phyloP scores from a whole-genome alignment of 2,797 vertebrate genomes.

The Choloepus didactylus region DNA sequence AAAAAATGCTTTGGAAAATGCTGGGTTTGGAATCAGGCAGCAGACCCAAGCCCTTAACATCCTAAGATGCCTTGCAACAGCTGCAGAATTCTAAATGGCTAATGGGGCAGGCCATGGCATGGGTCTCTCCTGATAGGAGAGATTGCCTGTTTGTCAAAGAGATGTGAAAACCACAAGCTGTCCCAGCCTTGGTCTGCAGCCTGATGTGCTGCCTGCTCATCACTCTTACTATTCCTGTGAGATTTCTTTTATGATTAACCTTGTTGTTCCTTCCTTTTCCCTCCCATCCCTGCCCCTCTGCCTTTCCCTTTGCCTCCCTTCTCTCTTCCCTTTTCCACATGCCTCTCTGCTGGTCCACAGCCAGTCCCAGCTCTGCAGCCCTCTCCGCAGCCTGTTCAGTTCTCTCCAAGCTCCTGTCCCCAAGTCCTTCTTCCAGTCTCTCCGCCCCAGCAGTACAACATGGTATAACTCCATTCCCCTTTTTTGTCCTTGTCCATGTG shows the following conservation, averaged over 20 bases:
- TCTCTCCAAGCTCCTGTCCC: constrained; percentile 98
- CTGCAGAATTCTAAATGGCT: constrained; percentile 18
- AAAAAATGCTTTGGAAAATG: constrained; percentile 43
- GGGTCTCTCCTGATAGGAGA: not conserved
- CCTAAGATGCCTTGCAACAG: constrained; percentile 12
- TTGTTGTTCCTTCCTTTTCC: constrained; percentile 83
- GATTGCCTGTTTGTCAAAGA: constrained; percentile 1
- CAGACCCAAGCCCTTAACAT: constrained; percentile 12
- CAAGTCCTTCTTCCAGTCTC: constrained; percentile 99
- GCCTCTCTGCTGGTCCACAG: constrained; percentile 89
- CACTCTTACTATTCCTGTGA: constrained; percentile 37
- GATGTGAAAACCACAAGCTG: not conserved
- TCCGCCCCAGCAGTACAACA: constrained; percentile 99
- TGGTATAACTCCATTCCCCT: constrained; percentile 92
- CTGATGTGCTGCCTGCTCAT: not conserved
- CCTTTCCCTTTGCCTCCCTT: constrained; percentile 75
- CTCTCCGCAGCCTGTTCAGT: constrained; percentile 96
- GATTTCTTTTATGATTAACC: constrained; percentile 85
- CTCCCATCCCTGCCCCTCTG: constrained; percentile 80
- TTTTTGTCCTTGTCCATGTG: constrained; percentile 80
- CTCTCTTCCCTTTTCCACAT: constrained; percentile 80
- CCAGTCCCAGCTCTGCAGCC: constrained; percentile 96
- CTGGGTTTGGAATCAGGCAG: constrained; percentile 26
- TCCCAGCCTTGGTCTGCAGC: not conserved
- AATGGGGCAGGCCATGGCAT: not conserved